These are phyloP conservation scores for Lipophrys pholis DNA, from an alignment of 2,113 vertebrate genomes.

Conservation along the genomic window DNA sequence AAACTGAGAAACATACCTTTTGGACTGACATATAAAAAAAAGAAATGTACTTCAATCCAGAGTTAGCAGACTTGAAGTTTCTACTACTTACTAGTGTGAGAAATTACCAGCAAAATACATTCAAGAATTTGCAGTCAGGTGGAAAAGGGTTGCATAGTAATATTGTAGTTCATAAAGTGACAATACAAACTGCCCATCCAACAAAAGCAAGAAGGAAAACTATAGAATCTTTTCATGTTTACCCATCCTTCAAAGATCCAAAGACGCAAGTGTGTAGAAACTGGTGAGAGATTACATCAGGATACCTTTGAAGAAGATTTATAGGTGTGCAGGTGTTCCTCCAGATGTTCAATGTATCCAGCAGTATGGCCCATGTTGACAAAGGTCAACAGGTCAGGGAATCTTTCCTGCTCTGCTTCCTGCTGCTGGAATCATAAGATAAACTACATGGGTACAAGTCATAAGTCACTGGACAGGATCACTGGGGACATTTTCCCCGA, in stretches of 20 bases:
- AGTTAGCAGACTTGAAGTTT: too few species aligned
- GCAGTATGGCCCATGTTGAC: slow-evolving; percentile 21
- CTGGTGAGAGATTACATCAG: slow-evolving; percentile 2
- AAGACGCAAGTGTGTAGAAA: slow-evolving; percentile 5
- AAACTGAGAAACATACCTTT: too few species aligned
- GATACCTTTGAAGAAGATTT: slow-evolving; percentile 28
- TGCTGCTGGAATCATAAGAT: slow-evolving; percentile 18
- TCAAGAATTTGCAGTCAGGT: too few species aligned
- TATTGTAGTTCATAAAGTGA: too few species aligned
- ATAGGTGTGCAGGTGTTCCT: slow-evolving; percentile 27
- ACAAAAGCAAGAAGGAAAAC: slow-evolving; percentile 5
- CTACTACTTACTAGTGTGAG: too few species aligned
- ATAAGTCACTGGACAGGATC: slow-evolving; percentile 25
- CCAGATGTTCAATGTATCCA: slow-evolving; percentile 46
- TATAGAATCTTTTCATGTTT: background rate
- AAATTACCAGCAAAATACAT: too few species aligned
- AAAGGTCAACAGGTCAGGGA: slow-evolving; percentile 36
- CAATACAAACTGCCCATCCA: too few species aligned
- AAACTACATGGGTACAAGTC: slow-evolving; percentile 11
- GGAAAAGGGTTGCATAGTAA: too few species aligned
- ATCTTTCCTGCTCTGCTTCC: slow-evolving; percentile 20
- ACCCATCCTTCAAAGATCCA: slow-evolving; percentile 2
- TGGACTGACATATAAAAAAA: too few species aligned
- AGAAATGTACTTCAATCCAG: too few species aligned
- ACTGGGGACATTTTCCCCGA: background rate